Evolutionary conservation across 2,113 vertebrate genomes (phyloP).

Genomic region (Chaetops frenatus): DNA sequence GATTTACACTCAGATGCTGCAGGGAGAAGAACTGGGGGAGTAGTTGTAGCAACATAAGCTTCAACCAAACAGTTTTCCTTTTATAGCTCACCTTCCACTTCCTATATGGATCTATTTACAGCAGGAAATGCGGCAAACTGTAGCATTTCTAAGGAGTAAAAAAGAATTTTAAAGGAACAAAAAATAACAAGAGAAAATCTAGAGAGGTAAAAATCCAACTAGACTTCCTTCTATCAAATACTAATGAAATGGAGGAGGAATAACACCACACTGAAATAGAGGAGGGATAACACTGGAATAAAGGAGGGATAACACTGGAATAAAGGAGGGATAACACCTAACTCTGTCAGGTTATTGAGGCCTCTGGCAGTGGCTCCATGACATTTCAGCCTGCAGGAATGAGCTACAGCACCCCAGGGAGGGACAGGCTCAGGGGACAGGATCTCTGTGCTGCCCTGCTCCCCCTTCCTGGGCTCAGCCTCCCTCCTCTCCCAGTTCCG

Average conservation of each 20-base stretch:
- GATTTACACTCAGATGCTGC: constrained; percentile 2
- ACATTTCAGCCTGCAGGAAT: not conserved
- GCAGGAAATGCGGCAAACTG: not conserved
- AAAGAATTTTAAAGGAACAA: not conserved
- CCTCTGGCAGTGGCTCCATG: not conserved
- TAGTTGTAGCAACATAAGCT: constrained; percentile 37
- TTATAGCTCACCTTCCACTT: constrained; percentile 52
- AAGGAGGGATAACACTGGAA: not conserved
- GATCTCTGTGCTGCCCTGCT: not conserved
- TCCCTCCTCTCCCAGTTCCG: not conserved
- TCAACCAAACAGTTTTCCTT: constrained; percentile 8
- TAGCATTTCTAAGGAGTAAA: not conserved
- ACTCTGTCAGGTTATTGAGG: not conserved
- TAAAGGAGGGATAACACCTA: not conserved
- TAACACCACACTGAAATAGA: not conserved
- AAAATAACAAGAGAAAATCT: not conserved
- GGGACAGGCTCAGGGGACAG: not conserved
- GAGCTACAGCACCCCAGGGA: not conserved
- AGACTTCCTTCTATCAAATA: not conserved
- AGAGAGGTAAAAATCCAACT: not conserved
- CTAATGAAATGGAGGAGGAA: not conserved
- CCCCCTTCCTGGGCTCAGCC: not conserved
- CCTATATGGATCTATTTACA: constrained; percentile 15
- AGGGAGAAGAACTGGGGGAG: constrained; percentile 16
- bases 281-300: not conserved